Base-by-base conservation (phyloP, 64 coral and sea anemone genomes). In the Montipora efflorescens region DNA sequence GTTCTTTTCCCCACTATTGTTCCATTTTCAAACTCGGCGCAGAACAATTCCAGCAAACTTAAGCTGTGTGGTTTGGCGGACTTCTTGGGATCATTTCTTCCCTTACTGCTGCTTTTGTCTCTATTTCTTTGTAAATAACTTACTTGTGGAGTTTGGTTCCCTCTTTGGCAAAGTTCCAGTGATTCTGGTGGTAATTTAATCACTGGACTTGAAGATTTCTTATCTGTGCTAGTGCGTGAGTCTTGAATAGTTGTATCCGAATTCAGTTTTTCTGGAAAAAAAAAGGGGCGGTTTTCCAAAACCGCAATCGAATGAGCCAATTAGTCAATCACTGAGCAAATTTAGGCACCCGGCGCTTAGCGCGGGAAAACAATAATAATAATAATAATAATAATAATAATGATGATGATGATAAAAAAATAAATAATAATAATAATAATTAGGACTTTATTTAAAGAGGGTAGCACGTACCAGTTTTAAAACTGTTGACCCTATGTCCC, bases 11-110 rank as follows among this genome's bases (percentile, higher is more conserved):
- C 45, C 44, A 71, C n/a, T 8, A 86, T 13, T 7, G 67, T 44
- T 3, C 82, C 82, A 12, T 86, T 67, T 15, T 86, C 82, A 72
- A 86, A n/a, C 4, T 86, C 66, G 19, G 45, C 62, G 66, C 82
- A 86, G 21, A 86, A 48, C 71, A 86, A 71, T 51, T 86, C 82
- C 62, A 86, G 66, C 47, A 86, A 44, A 48, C 62, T 86, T 71
- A 86, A 72, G 9, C 19, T 45, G 2, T 44, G 16, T 25, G 18
- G 2, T 49, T 86, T 71, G 2, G 44, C 7, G 12, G 21, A 71
- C 12, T 86, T 71, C 19, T 48, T 86, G 8, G 44, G 5, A 23
- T 72, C 16, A 4, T 47, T 49, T 19, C 71, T 86, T 20, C 46
- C 68, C 16, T 50, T 48, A 48, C 45, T 16, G 8, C 16, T 72